Evolutionary conservation across 2,888 invertebrate genomes (phyloP).

Genomic region (Blomia tropicalis): DNA sequence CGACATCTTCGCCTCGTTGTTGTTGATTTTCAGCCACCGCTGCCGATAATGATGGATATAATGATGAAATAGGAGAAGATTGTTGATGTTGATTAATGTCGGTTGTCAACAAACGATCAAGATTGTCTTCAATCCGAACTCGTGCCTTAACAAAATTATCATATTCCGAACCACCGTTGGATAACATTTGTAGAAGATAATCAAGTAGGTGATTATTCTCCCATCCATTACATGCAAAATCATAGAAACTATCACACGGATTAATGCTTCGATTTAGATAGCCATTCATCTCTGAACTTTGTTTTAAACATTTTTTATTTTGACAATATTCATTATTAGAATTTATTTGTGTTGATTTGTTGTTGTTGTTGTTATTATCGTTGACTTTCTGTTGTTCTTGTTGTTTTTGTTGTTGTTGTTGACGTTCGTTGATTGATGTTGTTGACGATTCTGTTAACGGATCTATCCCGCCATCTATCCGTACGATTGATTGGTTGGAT

Average conservation of each 20-base stretch:
- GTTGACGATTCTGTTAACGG: not conserved
- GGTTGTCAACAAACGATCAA: constrained; percentile 5
- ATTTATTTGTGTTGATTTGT: too few species aligned
- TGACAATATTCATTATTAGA: constrained; percentile 13
- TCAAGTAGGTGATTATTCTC: constrained; percentile 19
- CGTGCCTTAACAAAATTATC: constrained; percentile 22
- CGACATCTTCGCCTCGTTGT: not conserved
- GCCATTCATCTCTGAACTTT: constrained; percentile 13
- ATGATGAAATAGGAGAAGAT: not conserved
- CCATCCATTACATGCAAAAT: constrained; percentile 22
- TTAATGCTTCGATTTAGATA: constrained; percentile 18
- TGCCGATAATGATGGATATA: not conserved
- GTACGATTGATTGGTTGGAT: not conserved
- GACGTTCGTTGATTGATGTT: not conserved
- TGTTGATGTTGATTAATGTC: not conserved
- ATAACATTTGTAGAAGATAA: constrained; percentile 17
- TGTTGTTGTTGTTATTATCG: too few species aligned
- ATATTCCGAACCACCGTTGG: constrained; percentile 22
- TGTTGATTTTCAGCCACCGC: not conserved
- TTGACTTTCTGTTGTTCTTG: too few species aligned
- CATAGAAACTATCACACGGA: constrained; percentile 23
- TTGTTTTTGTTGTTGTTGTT: too few species aligned
- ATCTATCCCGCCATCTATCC: too few species aligned
- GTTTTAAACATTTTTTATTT: constrained; percentile 16
- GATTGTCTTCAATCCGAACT: constrained; percentile 19